phyloP scores from a whole-genome alignment of 2,797 vertebrate species.

The Hemitrygon akajei region DNA sequence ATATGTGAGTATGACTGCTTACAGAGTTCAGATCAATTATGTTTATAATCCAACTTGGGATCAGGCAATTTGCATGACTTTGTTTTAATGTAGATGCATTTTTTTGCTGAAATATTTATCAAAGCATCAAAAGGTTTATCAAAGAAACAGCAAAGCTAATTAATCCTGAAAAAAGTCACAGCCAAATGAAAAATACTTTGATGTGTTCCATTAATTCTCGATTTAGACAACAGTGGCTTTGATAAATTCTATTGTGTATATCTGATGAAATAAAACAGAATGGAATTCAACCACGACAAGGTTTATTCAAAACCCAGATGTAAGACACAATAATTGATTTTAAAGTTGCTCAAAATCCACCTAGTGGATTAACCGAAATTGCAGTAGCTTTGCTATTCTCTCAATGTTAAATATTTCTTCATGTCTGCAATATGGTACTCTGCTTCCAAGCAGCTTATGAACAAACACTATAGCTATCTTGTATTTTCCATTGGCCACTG shows the following conservation, averaged over 20 bases:
- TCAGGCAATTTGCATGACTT: not conserved
- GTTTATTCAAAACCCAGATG: constrained; percentile 27
- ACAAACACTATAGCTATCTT: not conserved
- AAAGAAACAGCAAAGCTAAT: not conserved
- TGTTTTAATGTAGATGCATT: constrained; percentile 21
- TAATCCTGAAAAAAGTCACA: not conserved
- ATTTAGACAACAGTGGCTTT: constrained; percentile 25
- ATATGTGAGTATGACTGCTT: not conserved
- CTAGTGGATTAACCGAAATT: not conserved
- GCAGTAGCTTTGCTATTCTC: not conserved
- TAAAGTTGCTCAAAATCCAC: not conserved
- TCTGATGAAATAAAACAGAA: constrained; percentile 35
- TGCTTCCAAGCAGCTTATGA: too few species aligned
- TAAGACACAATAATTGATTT: not conserved
- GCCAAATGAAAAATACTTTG: constrained; percentile 31
- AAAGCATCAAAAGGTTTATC: constrained; percentile 23
- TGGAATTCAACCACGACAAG: not conserved
- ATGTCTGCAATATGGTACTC: not conserved
- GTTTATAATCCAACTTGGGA: constrained; percentile 20
- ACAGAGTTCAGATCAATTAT: not conserved
- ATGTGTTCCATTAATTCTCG: constrained; percentile 28
- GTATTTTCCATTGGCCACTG: not conserved
- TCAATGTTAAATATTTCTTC: not conserved
- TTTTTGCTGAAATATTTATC: constrained; percentile 30
- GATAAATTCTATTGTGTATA: constrained; percentile 20